These are phyloP conservation scores for Halictus rubicundus DNA, from an alignment of 1,140 invertebrate genomes.

Conservation along the genomic window DNA sequence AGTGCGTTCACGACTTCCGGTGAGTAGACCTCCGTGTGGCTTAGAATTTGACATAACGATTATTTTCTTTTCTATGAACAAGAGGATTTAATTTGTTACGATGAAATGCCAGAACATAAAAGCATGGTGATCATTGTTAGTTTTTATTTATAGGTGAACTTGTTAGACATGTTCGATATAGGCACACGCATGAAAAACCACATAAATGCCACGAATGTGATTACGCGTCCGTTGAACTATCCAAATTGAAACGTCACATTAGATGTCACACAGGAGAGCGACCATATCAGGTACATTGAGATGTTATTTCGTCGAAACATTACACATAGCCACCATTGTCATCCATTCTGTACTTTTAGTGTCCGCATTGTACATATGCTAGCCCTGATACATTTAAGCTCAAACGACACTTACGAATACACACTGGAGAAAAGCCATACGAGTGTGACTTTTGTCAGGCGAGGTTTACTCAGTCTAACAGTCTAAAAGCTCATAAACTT, in stretches of 20 bases:
- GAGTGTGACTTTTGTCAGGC: slow-evolving; percentile 96
- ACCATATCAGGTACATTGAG: slow-evolving; percentile 85
- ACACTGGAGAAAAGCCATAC: slow-evolving; percentile 97
- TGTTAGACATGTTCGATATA: slow-evolving; percentile 94
- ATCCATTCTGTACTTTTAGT: slow-evolving; percentile 81
- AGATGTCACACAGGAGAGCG: slow-evolving; percentile 94
- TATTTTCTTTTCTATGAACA: not conserved
- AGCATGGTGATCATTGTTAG: not conserved
- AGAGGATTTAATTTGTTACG: not conserved
- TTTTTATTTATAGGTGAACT: slow-evolving; percentile 87
- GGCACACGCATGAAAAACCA: slow-evolving; percentile 97
- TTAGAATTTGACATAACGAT: slow-evolving; percentile 6
- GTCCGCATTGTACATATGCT: slow-evolving; percentile 98
- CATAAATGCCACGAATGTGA: slow-evolving; percentile 97
- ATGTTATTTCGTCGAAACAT: slow-evolving; percentile 79
- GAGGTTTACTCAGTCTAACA: slow-evolving; percentile 98
- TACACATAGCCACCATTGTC: not conserved
- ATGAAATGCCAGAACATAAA: not conserved
- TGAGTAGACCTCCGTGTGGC: slow-evolving; percentile 64
- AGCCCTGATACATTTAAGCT: slow-evolving; percentile 99
- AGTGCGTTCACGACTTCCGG: slow-evolving; percentile 96
- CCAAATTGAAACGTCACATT: slow-evolving; percentile 95
- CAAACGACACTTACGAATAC: slow-evolving; percentile 96
- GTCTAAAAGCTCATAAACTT: slow-evolving; percentile 95
- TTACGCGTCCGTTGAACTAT: slow-evolving; percentile 96